Conservation (phyloP, 1,140 invertebrate species). For the Nymphalis io region DNA sequence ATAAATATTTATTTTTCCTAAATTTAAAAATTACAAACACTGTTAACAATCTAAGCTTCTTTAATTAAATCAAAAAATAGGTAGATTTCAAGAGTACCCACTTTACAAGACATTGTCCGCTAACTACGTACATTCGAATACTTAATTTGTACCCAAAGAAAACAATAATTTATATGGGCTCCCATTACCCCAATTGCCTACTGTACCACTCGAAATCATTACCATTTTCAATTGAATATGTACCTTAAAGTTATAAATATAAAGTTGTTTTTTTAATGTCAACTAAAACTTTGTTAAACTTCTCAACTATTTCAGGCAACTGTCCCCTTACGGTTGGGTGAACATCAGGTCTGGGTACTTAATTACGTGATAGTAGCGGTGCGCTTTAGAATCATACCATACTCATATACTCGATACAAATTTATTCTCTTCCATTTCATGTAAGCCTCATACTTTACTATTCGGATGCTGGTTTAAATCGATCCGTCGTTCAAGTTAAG, state of each 20-base stretch:
- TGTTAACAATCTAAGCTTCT: neutral
- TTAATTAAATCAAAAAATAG: slow-evolving; percentile 5
- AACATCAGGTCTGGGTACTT: slow-evolving; percentile 50
- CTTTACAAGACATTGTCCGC: slow-evolving; percentile 23
- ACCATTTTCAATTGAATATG: slow-evolving; percentile 15
- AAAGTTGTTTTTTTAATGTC: slow-evolving; percentile 34
- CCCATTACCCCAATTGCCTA: slow-evolving; percentile 53
- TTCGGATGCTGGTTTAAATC: slow-evolving; percentile 22
- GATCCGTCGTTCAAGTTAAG: neutral
- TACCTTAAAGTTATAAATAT: slow-evolving; percentile 4
- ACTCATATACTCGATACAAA: slow-evolving; percentile 34
- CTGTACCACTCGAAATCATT: slow-evolving; percentile 33
- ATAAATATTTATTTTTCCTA: no score
- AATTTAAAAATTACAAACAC: neutral
- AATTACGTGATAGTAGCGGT: slow-evolving; percentile 56
- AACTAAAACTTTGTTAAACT: slow-evolving; percentile 38
- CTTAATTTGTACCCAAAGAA: slow-evolving; percentile 50
- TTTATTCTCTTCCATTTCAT: slow-evolving; percentile 13
- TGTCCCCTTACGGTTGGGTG: slow-evolving; percentile 50
- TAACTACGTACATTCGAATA: slow-evolving; percentile 42
- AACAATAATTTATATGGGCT: slow-evolving; percentile 52
- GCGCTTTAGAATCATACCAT: slow-evolving; percentile 41
- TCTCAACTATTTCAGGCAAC: slow-evolving; percentile 45
- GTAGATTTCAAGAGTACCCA: neutral
- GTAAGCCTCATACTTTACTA: slow-evolving; percentile 6